Conservation (phyloP, 1,140 invertebrate species). For the Microplitis demolitor region DNA sequence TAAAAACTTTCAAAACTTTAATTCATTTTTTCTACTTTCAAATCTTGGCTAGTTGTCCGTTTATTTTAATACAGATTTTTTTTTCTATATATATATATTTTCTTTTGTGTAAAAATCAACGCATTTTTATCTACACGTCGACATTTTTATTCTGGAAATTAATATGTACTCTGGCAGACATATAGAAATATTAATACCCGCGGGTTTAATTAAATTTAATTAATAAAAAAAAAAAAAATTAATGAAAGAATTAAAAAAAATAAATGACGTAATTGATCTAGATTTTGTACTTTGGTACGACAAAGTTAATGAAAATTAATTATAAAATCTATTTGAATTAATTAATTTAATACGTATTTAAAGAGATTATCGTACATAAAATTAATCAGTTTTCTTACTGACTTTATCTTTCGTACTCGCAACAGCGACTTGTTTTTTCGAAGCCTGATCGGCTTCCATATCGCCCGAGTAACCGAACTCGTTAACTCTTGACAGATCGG, state of each 20-base stretch:
- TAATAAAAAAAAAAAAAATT: not conserved
- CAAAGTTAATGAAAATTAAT: not conserved
- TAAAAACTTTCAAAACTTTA: too few relatives aligned
- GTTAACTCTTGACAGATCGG: constrained; percentile 91
- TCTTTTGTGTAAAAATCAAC: constrained; percentile 2
- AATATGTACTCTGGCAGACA: not conserved
- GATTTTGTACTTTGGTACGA: constrained; percentile 15
- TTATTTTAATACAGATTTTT: not conserved
- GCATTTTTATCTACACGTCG: not conserved
- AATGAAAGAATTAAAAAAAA: not conserved
- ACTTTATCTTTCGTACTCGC: constrained; percentile 29
- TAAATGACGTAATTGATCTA: not conserved
- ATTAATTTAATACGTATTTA: not conserved
- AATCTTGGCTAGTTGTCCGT: not conserved
- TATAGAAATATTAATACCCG: not conserved
- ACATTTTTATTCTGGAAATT: not conserved
- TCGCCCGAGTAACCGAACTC: constrained; percentile 93
- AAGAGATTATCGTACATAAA: not conserved
- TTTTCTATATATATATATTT: not conserved
- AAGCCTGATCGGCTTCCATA: constrained; percentile 60
- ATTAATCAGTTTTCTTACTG: constrained; percentile 52
- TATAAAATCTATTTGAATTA: not conserved
- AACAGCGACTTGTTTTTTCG: constrained; percentile 37
- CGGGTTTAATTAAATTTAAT: not conserved
- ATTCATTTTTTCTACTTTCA: not conserved